A percentile compares a stretch with the other conserved stretches of the same genome.
Evolutionary conservation across 30 jellyfish, hydroid and myxozoan species (phyloP).

Genomic region (Cassiopea xamachana): DNA sequence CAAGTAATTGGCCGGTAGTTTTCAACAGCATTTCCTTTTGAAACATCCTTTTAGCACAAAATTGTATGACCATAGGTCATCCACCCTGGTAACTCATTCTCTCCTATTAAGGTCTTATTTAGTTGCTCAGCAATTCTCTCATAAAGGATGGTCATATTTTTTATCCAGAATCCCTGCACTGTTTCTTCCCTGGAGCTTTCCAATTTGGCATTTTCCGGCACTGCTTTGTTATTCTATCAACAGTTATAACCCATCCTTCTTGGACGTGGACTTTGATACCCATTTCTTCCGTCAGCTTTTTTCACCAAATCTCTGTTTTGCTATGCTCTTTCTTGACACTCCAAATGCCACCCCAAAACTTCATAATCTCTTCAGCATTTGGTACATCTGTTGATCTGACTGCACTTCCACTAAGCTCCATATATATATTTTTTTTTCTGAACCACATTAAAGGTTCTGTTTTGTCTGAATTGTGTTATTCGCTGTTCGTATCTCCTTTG

Average conservation of each 20-base stretch:
- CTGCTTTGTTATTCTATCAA: background rate
- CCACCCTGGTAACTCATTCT: background rate
- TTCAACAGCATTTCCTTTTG: conserved; percentile 13
- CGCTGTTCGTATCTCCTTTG: too few species aligned
- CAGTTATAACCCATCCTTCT: background rate
- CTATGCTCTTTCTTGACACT: too few species aligned
- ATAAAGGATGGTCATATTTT: conserved; percentile 2
- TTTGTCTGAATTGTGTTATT: too few species aligned
- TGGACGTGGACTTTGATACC: background rate
- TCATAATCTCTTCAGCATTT: too few species aligned
- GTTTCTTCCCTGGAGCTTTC: conserved; percentile 12
- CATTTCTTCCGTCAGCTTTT: background rate
- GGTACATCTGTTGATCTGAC: too few species aligned
- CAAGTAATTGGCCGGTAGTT: conserved; percentile 34
- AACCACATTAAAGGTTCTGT: too few species aligned
- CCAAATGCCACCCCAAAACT: too few species aligned
- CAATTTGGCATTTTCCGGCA: background rate
- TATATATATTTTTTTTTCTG: too few species aligned
- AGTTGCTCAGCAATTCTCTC: conserved; percentile 11
- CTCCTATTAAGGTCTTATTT: background rate
- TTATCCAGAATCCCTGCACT: background rate
- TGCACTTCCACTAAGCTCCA: too few species aligned
- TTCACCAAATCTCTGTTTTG: too few species aligned
- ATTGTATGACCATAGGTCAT: conserved; percentile 23
- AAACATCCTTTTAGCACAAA: conserved; percentile 15